A percentile compares a stretch with the other conserved stretches of the same genome.
Conservation (phyloP, 2,888 invertebrate species). For the Cerastoderma edule region DNA sequence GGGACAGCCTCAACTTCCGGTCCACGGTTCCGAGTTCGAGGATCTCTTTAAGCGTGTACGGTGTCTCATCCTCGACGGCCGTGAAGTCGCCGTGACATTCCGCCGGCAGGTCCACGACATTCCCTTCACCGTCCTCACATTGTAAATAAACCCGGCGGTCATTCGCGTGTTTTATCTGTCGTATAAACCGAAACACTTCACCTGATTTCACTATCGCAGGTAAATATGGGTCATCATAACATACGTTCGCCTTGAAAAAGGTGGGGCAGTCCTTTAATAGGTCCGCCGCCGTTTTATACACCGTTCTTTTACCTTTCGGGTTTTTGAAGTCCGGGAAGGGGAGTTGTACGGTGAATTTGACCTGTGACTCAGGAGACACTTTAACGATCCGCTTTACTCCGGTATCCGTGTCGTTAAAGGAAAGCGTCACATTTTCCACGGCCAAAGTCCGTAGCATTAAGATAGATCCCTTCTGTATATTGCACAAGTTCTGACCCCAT, state of each 20-base stretch:
- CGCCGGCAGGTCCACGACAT: slow-evolving; percentile 63
- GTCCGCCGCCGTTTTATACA: slow-evolving; percentile 69
- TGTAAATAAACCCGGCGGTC: slow-evolving; percentile 66
- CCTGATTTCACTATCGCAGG: slow-evolving; percentile 73
- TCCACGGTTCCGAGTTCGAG: slow-evolving; percentile 68
- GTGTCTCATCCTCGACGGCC: slow-evolving; percentile 64
- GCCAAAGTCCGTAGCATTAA: slow-evolving; percentile 68
- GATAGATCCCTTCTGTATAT: slow-evolving; percentile 68
- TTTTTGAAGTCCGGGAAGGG: slow-evolving; percentile 59
- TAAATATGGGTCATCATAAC: slow-evolving; percentile 75
- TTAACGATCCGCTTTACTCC: slow-evolving; percentile 62
- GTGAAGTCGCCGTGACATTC: slow-evolving; percentile 73
- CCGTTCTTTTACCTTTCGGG: slow-evolving; percentile 47
- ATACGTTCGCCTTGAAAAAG: slow-evolving; percentile 70
- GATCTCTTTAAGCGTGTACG: slow-evolving; percentile 71
- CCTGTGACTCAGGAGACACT: slow-evolving; percentile 67
- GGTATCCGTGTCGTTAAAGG: slow-evolving; percentile 66
- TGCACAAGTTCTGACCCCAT: slow-evolving; percentile 49
- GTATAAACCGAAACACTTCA: slow-evolving; percentile 70
- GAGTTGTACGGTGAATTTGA: slow-evolving; percentile 70
- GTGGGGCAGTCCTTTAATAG: slow-evolving; percentile 74
- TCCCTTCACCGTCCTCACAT: slow-evolving; percentile 68
- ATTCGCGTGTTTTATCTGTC: slow-evolving; percentile 55
- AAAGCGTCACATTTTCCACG: slow-evolving; percentile 65
- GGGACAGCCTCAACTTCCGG: slow-evolving; percentile 68